These are phyloP conservation scores for Otus sunia DNA, from an alignment of 2,113 vertebrate genomes.

Conservation along the genomic window DNA sequence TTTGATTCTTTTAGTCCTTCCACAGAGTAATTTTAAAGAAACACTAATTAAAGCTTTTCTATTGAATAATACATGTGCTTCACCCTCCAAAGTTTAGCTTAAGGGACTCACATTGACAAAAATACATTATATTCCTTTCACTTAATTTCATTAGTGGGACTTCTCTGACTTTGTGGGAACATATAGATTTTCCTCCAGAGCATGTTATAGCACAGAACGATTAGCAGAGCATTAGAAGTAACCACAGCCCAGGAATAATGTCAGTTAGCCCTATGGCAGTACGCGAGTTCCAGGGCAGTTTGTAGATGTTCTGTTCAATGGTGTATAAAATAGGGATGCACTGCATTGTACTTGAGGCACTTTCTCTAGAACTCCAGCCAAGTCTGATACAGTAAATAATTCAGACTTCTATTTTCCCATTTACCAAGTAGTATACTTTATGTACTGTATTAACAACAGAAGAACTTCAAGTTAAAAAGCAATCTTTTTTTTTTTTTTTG, in stretches of 20 bases:
- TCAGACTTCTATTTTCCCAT: conserved; percentile 73
- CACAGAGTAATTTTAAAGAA: conserved; percentile 59
- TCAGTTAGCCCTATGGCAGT: conserved; percentile 67
- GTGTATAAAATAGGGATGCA: conserved; percentile 80
- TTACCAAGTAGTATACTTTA: conserved; percentile 54
- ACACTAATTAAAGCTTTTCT: conserved; percentile 70
- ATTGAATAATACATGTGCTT: conserved; percentile 67
- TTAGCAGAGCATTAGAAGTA: conserved; percentile 76
- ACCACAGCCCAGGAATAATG: conserved; percentile 74
- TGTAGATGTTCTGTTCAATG: conserved; percentile 83
- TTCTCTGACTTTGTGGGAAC: conserved; percentile 63
- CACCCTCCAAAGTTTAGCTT: conserved; percentile 60
- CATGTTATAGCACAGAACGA: conserved; percentile 68
- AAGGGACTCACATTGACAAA: conserved; percentile 58
- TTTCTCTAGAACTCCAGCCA: conserved; percentile 76
- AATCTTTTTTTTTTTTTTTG: neutral
- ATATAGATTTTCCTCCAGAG: conserved; percentile 65
- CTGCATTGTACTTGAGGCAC: conserved; percentile 74
- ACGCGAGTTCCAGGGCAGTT: conserved; percentile 73
- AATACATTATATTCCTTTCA: conserved; percentile 55
- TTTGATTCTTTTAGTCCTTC: conserved; percentile 57
- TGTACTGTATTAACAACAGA: conserved; percentile 68
- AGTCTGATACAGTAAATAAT: conserved; percentile 83
- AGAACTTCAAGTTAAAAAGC: neutral
- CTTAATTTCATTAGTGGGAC: conserved; percentile 70